Evolutionary conservation across 2,888 invertebrate genomes (phyloP).

Genomic region (Pollenia angustigena): DNA sequence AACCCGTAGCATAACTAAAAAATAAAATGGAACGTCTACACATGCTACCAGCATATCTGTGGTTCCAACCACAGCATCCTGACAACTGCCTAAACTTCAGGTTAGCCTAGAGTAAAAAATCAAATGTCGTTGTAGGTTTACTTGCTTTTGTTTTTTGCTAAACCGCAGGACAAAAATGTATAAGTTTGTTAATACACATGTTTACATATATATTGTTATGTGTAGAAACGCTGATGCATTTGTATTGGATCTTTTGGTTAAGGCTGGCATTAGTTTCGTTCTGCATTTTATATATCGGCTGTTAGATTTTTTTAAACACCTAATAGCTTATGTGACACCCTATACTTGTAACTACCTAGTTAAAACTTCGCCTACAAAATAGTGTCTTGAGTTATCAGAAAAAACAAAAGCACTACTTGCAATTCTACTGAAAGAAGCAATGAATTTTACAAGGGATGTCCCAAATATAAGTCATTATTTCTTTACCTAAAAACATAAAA

Average conservation of each 20-base stretch:
- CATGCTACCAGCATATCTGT: background rate
- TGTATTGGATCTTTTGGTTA: background rate
- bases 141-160: background rate
- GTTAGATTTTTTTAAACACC: too few species aligned
- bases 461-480: too few species aligned
- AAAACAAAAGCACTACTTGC: too few species aligned
- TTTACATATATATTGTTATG: background rate
- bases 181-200: background rate
- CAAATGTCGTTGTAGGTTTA: constrained; percentile 1
- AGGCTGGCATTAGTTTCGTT: background rate
- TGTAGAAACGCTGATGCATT: background rate
- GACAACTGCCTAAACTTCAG: background rate
- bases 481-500: too few species aligned
- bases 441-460: too few species aligned
- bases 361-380: too few species aligned
- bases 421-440: too few species aligned
- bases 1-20: constrained; percentile 9
- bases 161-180: background rate
- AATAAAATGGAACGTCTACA: background rate
- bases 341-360: too few species aligned
- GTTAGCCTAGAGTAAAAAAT: background rate
- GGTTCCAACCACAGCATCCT: constrained; percentile 1
- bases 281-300: too few species aligned
- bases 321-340: too few species aligned
- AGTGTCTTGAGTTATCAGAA: too few species aligned